Percentiles rank a stretch among this genome's conserved stretches.
These are phyloP conservation scores for Furcula furcula DNA, from an alignment of 2,888 invertebrate species.

Conservation along the genomic window DNA sequence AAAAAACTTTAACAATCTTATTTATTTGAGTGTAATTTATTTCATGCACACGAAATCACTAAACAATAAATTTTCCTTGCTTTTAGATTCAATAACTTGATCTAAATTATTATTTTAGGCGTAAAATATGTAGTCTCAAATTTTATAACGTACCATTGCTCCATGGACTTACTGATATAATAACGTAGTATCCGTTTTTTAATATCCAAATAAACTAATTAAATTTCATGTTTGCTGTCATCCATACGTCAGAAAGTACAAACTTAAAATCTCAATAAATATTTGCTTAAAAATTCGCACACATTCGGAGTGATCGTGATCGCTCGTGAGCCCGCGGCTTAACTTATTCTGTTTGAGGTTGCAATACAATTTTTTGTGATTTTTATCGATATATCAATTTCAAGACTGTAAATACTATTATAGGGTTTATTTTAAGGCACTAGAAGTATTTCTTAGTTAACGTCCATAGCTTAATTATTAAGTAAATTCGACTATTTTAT, in stretches of 20 bases:
- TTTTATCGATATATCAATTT: conserved; percentile 31
- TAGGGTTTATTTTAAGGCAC: conserved; percentile 18
- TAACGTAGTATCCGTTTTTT: no score
- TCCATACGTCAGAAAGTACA: neutral
- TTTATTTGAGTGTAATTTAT: no score
- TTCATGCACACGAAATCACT: no score
- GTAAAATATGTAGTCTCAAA: no score
- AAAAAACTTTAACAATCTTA: no score
- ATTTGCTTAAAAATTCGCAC: neutral
- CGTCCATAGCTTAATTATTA: neutral
- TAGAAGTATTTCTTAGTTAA: conserved; percentile 18
- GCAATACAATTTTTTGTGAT: conserved; percentile 32
- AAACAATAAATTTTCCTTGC: no score
- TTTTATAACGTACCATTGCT: no score
- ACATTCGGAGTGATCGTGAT: neutral
- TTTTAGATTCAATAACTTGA: no score
- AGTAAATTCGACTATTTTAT: no score
- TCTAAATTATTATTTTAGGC: no score
- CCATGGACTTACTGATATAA: no score
- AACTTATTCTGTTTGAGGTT: conserved; percentile 14
- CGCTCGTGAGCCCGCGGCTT: conserved; percentile 7
- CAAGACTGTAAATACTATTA: conserved; percentile 52
- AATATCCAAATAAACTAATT: neutral
- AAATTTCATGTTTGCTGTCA: neutral
- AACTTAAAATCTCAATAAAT: neutral